Conservation (phyloP, 2,888 invertebrate genomes). For the Lottia scabra region DNA sequence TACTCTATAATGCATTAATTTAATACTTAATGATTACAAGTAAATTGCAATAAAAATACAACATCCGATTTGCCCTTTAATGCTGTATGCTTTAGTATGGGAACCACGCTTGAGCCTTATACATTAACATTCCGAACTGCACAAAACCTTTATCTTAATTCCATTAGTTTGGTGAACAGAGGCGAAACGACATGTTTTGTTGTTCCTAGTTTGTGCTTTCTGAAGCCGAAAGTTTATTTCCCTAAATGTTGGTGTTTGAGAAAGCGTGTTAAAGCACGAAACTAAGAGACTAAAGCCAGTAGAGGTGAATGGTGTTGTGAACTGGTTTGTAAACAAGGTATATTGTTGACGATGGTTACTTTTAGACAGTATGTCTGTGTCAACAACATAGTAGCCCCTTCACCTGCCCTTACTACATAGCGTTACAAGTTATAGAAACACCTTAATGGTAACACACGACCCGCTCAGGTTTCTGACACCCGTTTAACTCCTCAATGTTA, state of each 20-base stretch:
- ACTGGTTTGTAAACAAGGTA: not conserved
- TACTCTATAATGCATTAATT: too few species aligned
- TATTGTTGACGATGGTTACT: conserved; percentile 14
- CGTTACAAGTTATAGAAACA: not conserved
- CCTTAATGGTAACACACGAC: conserved; percentile 4
- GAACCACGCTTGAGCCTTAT: too few species aligned
- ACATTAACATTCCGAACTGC: too few species aligned
- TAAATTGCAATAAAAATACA: too few species aligned
- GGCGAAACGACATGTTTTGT: not conserved
- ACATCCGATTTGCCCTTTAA: too few species aligned
- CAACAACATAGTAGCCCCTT: conserved; percentile 6
- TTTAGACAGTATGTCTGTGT: conserved; percentile 23
- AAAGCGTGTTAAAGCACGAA: not conserved
- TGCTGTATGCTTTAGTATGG: too few species aligned
- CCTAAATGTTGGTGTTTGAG: not conserved
- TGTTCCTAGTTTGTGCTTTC: not conserved
- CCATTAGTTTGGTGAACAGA: not conserved
- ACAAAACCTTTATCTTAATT: too few species aligned
- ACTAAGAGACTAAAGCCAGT: not conserved
- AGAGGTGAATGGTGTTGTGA: not conserved
- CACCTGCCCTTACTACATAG: conserved; percentile 12
- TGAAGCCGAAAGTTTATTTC: conserved; percentile 1
- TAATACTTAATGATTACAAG: too few species aligned
- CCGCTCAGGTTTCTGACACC: conserved; percentile 17
- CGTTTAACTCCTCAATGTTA: conserved; percentile 20